These are phyloP conservation scores for Polyodon spathula DNA, from an alignment of 2,113 vertebrate species.

Conservation along the genomic window DNA sequence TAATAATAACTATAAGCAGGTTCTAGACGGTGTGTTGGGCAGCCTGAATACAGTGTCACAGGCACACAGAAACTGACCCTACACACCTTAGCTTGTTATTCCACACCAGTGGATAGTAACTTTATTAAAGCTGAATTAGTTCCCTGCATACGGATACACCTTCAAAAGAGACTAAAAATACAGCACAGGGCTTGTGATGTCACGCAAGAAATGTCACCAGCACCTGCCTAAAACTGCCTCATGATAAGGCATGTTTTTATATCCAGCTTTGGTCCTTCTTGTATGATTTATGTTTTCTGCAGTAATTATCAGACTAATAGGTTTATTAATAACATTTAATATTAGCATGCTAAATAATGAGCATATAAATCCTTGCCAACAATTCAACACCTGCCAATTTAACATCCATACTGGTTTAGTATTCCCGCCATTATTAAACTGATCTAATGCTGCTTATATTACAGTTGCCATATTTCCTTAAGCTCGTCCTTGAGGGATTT, in stretches of 20 bases:
- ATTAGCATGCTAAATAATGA: slow-evolving; percentile 23
- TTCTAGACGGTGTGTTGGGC: too few relatives aligned
- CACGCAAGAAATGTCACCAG: too few relatives aligned
- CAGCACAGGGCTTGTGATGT: too few relatives aligned
- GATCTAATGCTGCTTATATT: slow-evolving; percentile 23
- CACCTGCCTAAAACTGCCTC: too few relatives aligned
- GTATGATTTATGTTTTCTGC: slow-evolving; percentile 15
- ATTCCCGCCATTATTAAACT: slow-evolving; percentile 36
- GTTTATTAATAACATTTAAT: slow-evolving; percentile 34
- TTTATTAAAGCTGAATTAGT: too few relatives aligned
- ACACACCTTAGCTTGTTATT: too few relatives aligned
- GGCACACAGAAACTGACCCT: too few relatives aligned
- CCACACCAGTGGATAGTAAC: too few relatives aligned
- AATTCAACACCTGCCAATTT: slow-evolving; percentile 23
- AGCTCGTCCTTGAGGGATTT: slow-evolving; percentile 31
- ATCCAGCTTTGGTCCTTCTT: slow-evolving; percentile 10
- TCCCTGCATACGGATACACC: too few relatives aligned
- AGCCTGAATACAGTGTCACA: too few relatives aligned
- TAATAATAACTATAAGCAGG: too few relatives aligned
- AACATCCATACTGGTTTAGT: slow-evolving; percentile 30
- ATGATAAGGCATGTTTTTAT: not conserved
- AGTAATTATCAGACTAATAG: slow-evolving; percentile 29
- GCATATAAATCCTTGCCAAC: slow-evolving; percentile 22
- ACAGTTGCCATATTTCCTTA: slow-evolving; percentile 29
- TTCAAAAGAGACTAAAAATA: too few relatives aligned